Conservation (phyloP, 2,113 vertebrate species). For the Corapipo altera region DNA sequence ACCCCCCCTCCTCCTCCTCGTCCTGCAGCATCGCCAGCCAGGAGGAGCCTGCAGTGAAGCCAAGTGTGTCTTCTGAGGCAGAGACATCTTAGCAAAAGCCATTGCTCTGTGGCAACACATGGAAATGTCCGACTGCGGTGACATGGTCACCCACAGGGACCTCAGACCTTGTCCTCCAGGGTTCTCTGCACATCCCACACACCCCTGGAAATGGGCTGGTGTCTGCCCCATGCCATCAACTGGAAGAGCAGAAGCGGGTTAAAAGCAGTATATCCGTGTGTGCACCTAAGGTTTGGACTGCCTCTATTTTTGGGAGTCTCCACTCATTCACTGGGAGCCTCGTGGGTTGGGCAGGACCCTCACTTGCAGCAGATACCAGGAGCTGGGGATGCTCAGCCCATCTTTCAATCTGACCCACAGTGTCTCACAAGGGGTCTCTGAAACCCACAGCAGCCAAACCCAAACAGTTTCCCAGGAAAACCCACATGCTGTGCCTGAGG, state of each 20-base stretch:
- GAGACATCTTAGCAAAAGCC: neutral
- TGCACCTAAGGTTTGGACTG: neutral
- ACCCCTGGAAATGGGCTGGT: neutral
- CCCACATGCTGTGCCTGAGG: neutral
- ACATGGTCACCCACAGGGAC: neutral
- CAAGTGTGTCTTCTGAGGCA: neutral
- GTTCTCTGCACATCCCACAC: neutral
- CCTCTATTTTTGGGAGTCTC: neutral
- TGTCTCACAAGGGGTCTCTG: neutral
- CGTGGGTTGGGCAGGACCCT: neutral
- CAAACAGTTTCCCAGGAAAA: neutral
- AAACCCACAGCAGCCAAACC: neutral
- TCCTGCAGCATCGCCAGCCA: neutral
- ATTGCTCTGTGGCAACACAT: neutral
- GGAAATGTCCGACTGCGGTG: neutral
- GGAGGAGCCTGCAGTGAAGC: neutral
- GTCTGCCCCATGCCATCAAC: accelerated
- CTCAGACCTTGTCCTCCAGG: neutral
- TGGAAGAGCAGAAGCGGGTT: neutral
- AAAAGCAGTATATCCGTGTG: neutral
- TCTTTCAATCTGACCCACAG: neutral
- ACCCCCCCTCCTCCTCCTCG: neutral
- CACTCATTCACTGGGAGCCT: neutral
- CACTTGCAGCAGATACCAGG: neutral
- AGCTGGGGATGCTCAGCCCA: neutral